Evolutionary conservation across 2,888 invertebrate species (phyloP), one percentile per base, ranked within the genome.

Genomic region (Spodoptera littoralis): DNA sequence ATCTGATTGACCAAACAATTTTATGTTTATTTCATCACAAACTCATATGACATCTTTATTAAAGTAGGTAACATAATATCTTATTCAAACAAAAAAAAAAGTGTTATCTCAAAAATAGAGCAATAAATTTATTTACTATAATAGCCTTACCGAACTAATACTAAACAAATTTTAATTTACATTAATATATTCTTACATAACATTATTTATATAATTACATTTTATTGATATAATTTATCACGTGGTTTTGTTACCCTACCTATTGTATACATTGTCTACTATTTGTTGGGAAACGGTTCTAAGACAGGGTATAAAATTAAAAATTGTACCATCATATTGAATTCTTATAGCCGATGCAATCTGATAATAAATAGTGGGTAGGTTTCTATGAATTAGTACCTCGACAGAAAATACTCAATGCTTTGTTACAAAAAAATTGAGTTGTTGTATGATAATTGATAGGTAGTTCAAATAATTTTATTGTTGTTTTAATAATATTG

Each of bases 21-120:
- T 82, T 84, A 81, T 92, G 91, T 91, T 92, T 91, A 92, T 84
- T 91, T 91, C 90, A 90, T 92, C 91, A 92, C 92, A 92, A 79
- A 80, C 71, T 76, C 73, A 70, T 77, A 91, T 84, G 84, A 85
- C 81, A 86, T 87, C 78, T 83, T 82, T 85, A 84, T 82, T 85
- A 85, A 82, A 83, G 86, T 71, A 67, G 67, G 67, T 86, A 89
- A 84, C 82, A 85, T 85, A 83, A 80, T 79, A 70, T 73, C 73
- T 76, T 80, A 80, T 80, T 78, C 77, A 82, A 83, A 80, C 77
- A 79, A 78, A 80, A 77, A 79, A 79, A 80, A 70, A 82, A 71
- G 67, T 79, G 83, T 86, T 88, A 88, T 84, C 84, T 87, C 81
- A 82, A 83, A 79, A 78, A 79, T 80, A 80, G 67, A 77, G 65